Evolutionary conservation across 2,888 invertebrate genomes (phyloP), one percentile per base, ranked within the genome.

Genomic region (Laothoe populi): DNA sequence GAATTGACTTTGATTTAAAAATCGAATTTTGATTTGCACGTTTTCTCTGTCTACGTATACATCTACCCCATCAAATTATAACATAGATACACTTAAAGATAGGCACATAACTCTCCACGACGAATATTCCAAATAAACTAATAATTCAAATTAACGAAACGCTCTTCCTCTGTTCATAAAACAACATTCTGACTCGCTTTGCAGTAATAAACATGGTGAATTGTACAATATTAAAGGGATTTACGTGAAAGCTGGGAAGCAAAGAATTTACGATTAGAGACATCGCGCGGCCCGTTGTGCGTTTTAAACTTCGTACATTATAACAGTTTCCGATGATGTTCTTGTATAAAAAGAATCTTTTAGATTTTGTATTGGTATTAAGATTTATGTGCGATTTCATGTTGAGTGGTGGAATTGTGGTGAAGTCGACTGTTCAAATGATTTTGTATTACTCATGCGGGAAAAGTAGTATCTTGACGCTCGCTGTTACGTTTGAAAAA

Each of bases 191-290:
- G 38, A 59, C 46, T 60, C 49, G 59, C 57, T 66, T 60, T 62
- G 67, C 66, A 24, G 68, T 66, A 65, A 69, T 70, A 71, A 75
- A 72, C 65, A 61, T 60, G 61, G 63, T 61, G 66, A 69, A 67
- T 68, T 71, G 67, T 66, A 63, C 65, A 64, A 53, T 53, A 53
- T 72, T 61, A 69, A 66, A 66, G 61, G 69, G 65, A 71, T 73
- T 75, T 71, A 72, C 66, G 60, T 48, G 57, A 48, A 35, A 60
- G 59, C 45, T 58, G 57, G 59, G 42, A 46, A 62, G 60, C 45
- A 63, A 59, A 61, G 53, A 53, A 53, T 74, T 70, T 66, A 75
- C 68, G 70, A 65, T 63, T 63, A 53, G 21, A 21, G 44, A 19
- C 44, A 19, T 10, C 38, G 35, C 44, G 46, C 23, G 42, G 53